Evolutionary conservation across 2,888 invertebrate species (phyloP), one percentile per base, ranked within the genome.

Genomic region (Mesorhabditis sp.): DNA sequence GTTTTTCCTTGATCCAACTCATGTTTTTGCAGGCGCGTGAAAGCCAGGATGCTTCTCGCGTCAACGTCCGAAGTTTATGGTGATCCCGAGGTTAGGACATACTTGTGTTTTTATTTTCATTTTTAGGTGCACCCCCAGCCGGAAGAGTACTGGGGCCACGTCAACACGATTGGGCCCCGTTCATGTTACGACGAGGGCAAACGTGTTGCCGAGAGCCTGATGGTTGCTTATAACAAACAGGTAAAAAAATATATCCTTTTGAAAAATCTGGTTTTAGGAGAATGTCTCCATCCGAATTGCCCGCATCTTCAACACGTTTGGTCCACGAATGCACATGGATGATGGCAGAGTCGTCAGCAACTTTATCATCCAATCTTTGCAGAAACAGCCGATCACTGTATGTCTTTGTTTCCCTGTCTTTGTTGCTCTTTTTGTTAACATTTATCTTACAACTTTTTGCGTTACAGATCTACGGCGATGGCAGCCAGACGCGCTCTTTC

Each of bases 171-270:
- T 83, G 89, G 89, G 10, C 89, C 89, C 1, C 75, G 98, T 71
- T 94, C 97, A 0, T 99, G 98, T 87, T 98, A 98, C 85, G 98
- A 99, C 86, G 98, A 99, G 88, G 97, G 96, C n/a, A 99, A 98
- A 88, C 89, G 98, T 68, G 95, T 97, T 0, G 92, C 97, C 0
- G 98, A 99, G 87, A 94, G 97, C 0, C 89, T 99, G 71, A 91
- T 92, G 79, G 96, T 95, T 87, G 95, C 98, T 0, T 99, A 99
- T 87, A 92, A 93, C 15, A 94, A 95, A 85, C 96, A 89, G 85
- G 88, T 88, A 50, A 50, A 50, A 50, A 50, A 13, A 13, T 50
- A 13, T 6, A 15, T 10, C 28, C 15, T 62, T 62, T 62, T 7
- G 7, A 7, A 45, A 62, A 67, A 43, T 41, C 10, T 5, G 62